Evolutionary conservation across 1,140 invertebrate genomes (phyloP).

Genomic region (Matsumurasca onukii): DNA sequence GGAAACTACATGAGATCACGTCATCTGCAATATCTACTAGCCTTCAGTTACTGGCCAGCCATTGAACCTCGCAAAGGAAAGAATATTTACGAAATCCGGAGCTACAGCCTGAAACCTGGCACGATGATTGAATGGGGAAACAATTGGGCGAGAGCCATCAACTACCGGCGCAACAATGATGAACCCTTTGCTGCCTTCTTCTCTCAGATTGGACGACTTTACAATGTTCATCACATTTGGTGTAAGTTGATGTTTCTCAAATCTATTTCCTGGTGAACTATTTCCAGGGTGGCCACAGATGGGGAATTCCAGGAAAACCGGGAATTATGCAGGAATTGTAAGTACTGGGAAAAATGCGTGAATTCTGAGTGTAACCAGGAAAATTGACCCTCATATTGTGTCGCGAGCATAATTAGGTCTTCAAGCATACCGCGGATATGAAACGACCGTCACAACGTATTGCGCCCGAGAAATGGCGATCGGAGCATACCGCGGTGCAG

Average conservation of each 20-base stretch:
- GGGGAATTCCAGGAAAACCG: too few species aligned
- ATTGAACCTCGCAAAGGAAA: constrained; percentile 69
- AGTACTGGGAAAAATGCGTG: too few species aligned
- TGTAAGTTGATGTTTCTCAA: constrained; percentile 81
- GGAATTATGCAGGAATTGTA: too few species aligned
- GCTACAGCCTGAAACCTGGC: constrained; percentile 85
- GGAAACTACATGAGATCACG: constrained; percentile 82
- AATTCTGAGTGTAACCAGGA: too few species aligned
- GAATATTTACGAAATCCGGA: constrained; percentile 94
- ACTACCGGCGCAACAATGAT: constrained; percentile 84
- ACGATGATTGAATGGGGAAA: constrained; percentile 99
- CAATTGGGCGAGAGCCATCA: constrained; percentile 96
- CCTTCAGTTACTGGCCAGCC: constrained; percentile 87
- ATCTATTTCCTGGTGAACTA: too few species aligned
- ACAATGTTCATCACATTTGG: constrained; percentile 98
- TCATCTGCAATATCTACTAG: constrained; percentile 89
- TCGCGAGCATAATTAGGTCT: too few species aligned
- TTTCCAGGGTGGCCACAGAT: too few species aligned
- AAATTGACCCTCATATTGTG: too few species aligned
- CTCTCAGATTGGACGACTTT: constrained; percentile 93
- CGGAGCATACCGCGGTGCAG: too few species aligned
- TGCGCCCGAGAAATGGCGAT: too few species aligned
- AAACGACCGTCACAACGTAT: too few species aligned
- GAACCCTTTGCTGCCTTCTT: constrained; percentile 96
- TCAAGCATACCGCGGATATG: too few species aligned